Evolutionary conservation across 2,113 vertebrate genomes (phyloP), one percentile per base, ranked within the genome.

Genomic region (Mastomys coucha): DNA sequence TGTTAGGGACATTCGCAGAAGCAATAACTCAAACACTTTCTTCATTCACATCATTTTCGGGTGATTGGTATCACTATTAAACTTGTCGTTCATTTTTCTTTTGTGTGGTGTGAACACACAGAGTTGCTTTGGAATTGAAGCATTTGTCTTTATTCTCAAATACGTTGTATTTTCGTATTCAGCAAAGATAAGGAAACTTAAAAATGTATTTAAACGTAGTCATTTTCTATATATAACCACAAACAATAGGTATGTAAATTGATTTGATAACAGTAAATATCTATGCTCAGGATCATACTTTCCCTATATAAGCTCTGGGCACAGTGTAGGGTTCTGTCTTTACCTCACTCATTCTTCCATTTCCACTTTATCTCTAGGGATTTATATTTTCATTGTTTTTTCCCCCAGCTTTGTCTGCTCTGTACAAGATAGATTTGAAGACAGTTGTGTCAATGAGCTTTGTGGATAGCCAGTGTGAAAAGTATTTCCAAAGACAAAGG

Each of bases 81-180:
- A 96, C 17, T 89, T 96, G 45, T 65, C 65, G 72, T 95, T 96
- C 65, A 84, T 53, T 97, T 96, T 96, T 93, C 65, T 88, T 94
- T 91, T 65, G 22, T 88, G 42, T 56, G 26, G 26, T 60, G 19
- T 91, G 60, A 87, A 75, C 56, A 82, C 92, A 51, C 65, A 76
- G 88, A 73, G 53, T 78, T 10, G 4, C 60, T 88, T 81, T 95
- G 89, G 4, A 69, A 84, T 70, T 82, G 90, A 95, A 87, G 56
- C 63, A 92, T 91, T 86, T 97, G 69, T 91, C 90, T 93, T 94
- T 95, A 33, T 80, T 58, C 42, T 82, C 81, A 89, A 91, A n/a
- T 9, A 42, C 51, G 1, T 5, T 51, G 9, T 22, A 36, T 33
- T 73, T 91, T 88, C 94, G 24, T 28, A 89, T 67, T 94, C 45